These are phyloP conservation scores for Psittacula echo DNA, from an alignment of 2,797 vertebrate genomes.

Conservation along the genomic window DNA sequence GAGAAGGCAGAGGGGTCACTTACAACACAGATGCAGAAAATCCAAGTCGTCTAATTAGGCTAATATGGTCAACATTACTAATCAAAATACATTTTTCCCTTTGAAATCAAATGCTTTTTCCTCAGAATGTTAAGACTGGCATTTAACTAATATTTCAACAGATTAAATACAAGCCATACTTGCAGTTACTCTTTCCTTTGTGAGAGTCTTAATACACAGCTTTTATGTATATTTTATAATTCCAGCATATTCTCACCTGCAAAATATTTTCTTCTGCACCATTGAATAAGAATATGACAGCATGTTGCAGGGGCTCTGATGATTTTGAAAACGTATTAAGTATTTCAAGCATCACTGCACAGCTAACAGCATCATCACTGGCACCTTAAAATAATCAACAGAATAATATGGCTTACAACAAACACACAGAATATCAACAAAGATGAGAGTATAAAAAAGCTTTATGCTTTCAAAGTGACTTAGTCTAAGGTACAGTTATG, in stretches of 20 bases:
- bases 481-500: not conserved
- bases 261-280: conserved; percentile 96
- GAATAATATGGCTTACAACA: not conserved
- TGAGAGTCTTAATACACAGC: not conserved
- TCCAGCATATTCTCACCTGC: conserved; percentile 82
- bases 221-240: not conserved
- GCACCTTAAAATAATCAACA: conserved; percentile 83
- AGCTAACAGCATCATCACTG: conserved; percentile 97
- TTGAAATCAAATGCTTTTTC: not conserved
- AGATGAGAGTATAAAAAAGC: not conserved
- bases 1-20: not conserved
- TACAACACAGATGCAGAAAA: not conserved
- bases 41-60: not conserved
- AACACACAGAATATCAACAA: not conserved
- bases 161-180: not conserved
- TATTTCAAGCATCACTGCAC: conserved; percentile 96
- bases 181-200: not conserved
- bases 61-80: not conserved
- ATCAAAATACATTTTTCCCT: not conserved
- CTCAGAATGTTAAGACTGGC: not conserved
- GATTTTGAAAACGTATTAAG: conserved; percentile 87
- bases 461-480: not conserved
- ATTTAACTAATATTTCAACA: not conserved
- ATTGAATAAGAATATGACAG: conserved; percentile 96
- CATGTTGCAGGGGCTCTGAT: conserved; percentile 86